Percentiles rank a stretch among this genome's conserved stretches.
Conservation (phyloP, 2,888 invertebrate species). For the Andrena hattorfiana region DNA sequence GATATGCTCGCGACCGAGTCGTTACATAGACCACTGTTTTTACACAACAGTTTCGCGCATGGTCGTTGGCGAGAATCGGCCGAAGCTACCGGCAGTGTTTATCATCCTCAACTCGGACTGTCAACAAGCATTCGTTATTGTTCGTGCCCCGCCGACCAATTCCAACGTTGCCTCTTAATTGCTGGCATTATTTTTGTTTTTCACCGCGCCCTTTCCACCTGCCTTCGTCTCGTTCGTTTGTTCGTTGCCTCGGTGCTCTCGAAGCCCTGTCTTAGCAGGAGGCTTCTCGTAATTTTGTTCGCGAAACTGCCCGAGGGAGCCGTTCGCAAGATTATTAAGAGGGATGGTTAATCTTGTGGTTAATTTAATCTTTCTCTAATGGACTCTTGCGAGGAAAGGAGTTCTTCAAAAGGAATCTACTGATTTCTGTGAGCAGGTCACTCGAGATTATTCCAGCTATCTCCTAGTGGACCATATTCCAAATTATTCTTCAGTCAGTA, state of each 20-base stretch:
- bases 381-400: no score
- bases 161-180: constrained; percentile 40
- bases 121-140: constrained; percentile 53
- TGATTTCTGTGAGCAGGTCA: no score
- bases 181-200: constrained; percentile 4
- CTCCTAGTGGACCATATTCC: no score
- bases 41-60: constrained; percentile 6
- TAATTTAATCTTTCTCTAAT: no score
- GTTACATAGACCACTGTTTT: constrained; percentile 22
- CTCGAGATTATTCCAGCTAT: no score
- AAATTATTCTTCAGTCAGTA: no score
- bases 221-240: background rate
- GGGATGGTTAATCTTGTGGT: no score
- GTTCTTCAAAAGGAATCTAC: no score
- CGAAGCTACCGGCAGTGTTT: constrained; percentile 33
- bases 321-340: no score
- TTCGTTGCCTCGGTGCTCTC: background rate
- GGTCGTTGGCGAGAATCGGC: background rate
- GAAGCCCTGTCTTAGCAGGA: no score
- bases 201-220: background rate
- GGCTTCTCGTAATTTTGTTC: background rate
- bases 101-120: constrained; percentile 29
- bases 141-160: constrained; percentile 37
- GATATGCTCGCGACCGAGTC: background rate
- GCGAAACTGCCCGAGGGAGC: no score